These are phyloP conservation scores for Anastrepha obliqua DNA, from an alignment of 1,140 invertebrate genomes.

Conservation along the genomic window DNA sequence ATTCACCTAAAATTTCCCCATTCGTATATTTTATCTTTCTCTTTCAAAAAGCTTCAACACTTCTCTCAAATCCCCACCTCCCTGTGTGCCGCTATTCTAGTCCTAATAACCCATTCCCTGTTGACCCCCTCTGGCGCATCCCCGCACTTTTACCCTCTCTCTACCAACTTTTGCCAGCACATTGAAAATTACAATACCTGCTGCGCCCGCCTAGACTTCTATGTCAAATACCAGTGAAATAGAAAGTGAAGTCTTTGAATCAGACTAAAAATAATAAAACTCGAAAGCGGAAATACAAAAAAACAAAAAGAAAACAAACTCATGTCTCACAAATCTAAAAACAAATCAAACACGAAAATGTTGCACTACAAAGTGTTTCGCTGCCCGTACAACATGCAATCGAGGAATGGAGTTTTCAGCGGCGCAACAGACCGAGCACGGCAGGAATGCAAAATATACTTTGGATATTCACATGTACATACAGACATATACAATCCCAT, in stretches of 20 bases:
- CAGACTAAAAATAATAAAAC: slow-evolving; percentile 42
- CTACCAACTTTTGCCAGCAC: not conserved
- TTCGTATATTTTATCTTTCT: not conserved
- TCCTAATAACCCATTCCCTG: slow-evolving; percentile 45
- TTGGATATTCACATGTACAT: not conserved
- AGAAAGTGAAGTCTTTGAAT: slow-evolving; percentile 50
- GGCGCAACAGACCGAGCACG: not conserved
- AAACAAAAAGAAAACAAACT: not conserved
- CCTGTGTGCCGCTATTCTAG: not conserved
- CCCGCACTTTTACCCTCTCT: not conserved
- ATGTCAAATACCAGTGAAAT: slow-evolving; percentile 51
- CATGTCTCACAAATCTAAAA: slow-evolving; percentile 37
- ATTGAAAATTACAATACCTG: slow-evolving; percentile 20
- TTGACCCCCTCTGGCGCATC: not conserved
- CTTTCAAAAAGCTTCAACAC: not conserved
- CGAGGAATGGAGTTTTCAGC: slow-evolving; percentile 8
- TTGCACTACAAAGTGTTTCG: slow-evolving; percentile 12
- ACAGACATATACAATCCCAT: no score
- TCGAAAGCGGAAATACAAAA: not conserved
- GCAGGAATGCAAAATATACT: slow-evolving; percentile 16
- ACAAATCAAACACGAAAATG: slow-evolving; percentile 49
- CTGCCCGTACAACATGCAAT: not conserved
- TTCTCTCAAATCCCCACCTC: not conserved
- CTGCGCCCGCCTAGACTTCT: slow-evolving; percentile 36
- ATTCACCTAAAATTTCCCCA: not conserved